Base-by-base conservation (phyloP, 2,888 invertebrate species). In the Sarcophaga caerulescens region DNA sequence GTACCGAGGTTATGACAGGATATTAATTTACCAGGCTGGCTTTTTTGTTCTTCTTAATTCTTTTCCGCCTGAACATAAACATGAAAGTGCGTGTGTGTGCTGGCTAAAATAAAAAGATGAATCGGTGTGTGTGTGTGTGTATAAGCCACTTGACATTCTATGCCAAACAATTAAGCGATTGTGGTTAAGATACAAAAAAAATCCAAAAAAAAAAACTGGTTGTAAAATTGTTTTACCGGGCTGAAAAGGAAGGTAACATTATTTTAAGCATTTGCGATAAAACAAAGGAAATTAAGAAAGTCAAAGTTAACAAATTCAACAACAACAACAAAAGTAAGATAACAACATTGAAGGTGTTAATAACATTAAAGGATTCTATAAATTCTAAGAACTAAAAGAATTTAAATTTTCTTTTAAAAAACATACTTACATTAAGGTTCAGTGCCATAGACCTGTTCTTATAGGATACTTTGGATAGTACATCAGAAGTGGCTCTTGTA, bases 91-190 rank as follows among this genome's bases (percentile, higher is more conserved):
- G 45, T 45, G 19, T 25, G 23, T 23, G 52, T 44, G 17, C 35
- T 23, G 52, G 52, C 44, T 65, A 35, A 35, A 35, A 73, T 21
- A 59, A 45, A 77, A 57, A 35, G 19, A 60, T 66, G 25, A 35
- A 35, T 35, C 35, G 35, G 8, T 35, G 35, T 35, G 35, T 23
- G 52, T 74, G 45, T 52, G 77, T 44, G 66, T 52, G 70, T 68
- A 35, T 66, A 65, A 71, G 66, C 66, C 63, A 35, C 80, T 76
- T 76, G 85, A 82, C 75, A 82, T 79, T 76, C 79, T 68, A 62
- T 73, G 77, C 76, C 82, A 79, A 77, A 73, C 79, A 83, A 83
- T 85, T 85, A 85, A 83, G 83, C 69, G 74, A 81, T 85, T 85
- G 85, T 80, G 77, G 85, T 69, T 35, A 74, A 73, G 52, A 60